phyloP scores from a whole-genome alignment of 2,888 invertebrate genomes.

The Drosophila mayaguana region DNA sequence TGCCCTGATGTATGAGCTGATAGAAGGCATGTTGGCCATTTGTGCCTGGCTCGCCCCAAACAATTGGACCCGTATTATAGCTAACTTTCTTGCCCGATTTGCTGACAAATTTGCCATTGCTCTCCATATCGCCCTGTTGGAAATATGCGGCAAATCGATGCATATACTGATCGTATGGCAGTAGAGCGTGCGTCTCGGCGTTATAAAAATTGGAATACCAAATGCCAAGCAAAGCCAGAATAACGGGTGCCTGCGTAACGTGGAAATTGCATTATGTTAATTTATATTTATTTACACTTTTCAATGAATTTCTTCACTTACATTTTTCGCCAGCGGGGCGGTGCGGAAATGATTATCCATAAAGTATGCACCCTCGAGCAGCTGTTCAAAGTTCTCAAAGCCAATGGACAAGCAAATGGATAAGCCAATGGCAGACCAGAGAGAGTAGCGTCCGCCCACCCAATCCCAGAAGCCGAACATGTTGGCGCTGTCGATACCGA shows the following conservation, averaged over 20 bases:
- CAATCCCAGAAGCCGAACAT: slow-evolving; percentile 99
- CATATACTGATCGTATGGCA: slow-evolving; percentile 99
- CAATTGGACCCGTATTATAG: slow-evolving; percentile 85
- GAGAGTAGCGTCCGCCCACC: slow-evolving; percentile 98
- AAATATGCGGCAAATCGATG: slow-evolving; percentile 99
- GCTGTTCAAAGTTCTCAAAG: slow-evolving; percentile 96
- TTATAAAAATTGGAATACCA: slow-evolving; percentile 98
- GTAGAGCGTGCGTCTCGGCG: slow-evolving; percentile 96
- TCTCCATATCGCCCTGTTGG: slow-evolving; percentile 99
- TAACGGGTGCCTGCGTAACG: slow-evolving; percentile 92
- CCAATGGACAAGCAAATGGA: slow-evolving; percentile 97
- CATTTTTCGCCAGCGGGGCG: slow-evolving; percentile 96
- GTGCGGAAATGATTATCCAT: slow-evolving; percentile 97
- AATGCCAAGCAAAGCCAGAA: slow-evolving; percentile 95
- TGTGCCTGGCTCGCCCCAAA: slow-evolving; percentile 97
- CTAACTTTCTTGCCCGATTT: slow-evolving; percentile 86
- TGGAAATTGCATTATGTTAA: neutral
- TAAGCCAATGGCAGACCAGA: slow-evolving; percentile 99
- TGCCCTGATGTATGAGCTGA: slow-evolving; percentile 97
- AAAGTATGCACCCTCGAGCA: slow-evolving; percentile 95
- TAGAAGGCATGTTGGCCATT: slow-evolving; percentile 99
- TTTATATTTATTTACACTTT: neutral
- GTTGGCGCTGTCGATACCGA: slow-evolving; percentile 98
- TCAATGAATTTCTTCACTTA: slow-evolving; percentile 83
- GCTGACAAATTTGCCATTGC: slow-evolving; percentile 97